Evolutionary conservation across 2,797 vertebrate species (phyloP), one percentile per base, ranked within the genome.

Genomic region (Apogon hyalosoma): DNA sequence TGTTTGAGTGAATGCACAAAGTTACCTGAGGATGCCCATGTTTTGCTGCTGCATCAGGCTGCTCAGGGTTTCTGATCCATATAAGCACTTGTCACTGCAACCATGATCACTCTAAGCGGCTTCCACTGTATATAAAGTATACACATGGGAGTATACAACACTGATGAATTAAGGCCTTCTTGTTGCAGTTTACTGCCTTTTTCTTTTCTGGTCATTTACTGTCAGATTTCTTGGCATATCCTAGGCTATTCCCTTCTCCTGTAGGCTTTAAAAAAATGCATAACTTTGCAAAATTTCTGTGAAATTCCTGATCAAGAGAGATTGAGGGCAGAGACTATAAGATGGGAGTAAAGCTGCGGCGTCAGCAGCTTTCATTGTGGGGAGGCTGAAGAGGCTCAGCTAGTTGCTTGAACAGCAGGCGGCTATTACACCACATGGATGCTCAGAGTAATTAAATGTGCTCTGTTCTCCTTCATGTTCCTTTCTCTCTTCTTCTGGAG

Each of bases 361-460:
- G 55, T 93, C 92, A 92, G 91, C 90, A 87, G 67, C 46, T 85
- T 82, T 72, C 71, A 81, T 80, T 68, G 73, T 84, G 67, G 53
- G 69, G 75, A 83, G 61, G 73, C 71, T 84, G 71, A 87, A 75
- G 73, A 79, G 62, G 73, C 72, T 82, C 60, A 54, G 83, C 79
- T 68, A 43, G 69, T 80, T 83, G 79, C 81, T 83, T 85, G 80
- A 87, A 80, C 68, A 86, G 76, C 83, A 73, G 77, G 61, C 71
- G 24, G 79, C 77, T 65, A 74, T 81, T 81, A 75, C 80, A 77
- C 63, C 80, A 85, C 81, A 82, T 53, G 77, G 77, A 84, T 81
- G 85, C 85, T 69, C 79, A 52, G 66, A 82, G 77, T 91, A 90
- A 93, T 92, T 92, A 90, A 83, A 84, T 79, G 69, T 62, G 68